A percentile compares a stretch with the other conserved stretches of the same genome.
Conservation (phyloP, 2,888 invertebrate genomes). For the Drosophila picticornis region DNA sequence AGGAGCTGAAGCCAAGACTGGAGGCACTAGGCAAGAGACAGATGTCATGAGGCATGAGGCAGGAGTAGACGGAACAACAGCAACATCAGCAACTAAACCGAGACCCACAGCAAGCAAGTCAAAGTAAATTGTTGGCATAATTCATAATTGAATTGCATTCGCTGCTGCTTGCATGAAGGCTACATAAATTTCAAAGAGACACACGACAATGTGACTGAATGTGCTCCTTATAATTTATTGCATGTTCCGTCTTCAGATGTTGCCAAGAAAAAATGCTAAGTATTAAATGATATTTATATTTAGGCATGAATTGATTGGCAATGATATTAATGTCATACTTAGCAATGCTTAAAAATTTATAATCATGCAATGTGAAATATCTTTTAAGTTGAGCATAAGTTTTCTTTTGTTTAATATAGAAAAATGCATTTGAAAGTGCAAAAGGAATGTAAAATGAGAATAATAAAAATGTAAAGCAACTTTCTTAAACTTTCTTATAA, state of each 20-base stretch:
- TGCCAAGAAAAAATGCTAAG: not conserved
- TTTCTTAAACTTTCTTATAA: not conserved
- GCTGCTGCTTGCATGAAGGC: slow-evolving; percentile 57
- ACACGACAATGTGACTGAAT: slow-evolving; percentile 21
- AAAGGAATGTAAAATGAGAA: no score
- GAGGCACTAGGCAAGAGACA: not conserved
- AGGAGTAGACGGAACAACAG: not conserved
- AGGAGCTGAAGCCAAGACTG: not conserved
- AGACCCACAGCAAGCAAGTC: slow-evolving; percentile 52
- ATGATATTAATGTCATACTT: not conserved
- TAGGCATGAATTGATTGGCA: not conserved
- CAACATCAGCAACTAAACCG: not conserved
- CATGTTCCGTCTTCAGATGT: not conserved
- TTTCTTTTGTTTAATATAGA: not conserved
- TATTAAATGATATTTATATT: not conserved
- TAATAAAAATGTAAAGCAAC: not conserved
- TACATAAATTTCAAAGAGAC: slow-evolving; percentile 57
- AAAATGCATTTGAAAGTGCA: not conserved
- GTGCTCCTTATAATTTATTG: not conserved
- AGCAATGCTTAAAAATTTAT: not conserved
- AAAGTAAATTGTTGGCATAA: slow-evolving; percentile 72
- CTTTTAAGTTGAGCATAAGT: not conserved
- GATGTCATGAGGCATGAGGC: not conserved
- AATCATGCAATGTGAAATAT: not conserved
- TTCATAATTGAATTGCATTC: slow-evolving; percentile 76